phyloP scores from a whole-genome alignment of 2,797 vertebrate species.

The Acropternis orthonyx region DNA sequence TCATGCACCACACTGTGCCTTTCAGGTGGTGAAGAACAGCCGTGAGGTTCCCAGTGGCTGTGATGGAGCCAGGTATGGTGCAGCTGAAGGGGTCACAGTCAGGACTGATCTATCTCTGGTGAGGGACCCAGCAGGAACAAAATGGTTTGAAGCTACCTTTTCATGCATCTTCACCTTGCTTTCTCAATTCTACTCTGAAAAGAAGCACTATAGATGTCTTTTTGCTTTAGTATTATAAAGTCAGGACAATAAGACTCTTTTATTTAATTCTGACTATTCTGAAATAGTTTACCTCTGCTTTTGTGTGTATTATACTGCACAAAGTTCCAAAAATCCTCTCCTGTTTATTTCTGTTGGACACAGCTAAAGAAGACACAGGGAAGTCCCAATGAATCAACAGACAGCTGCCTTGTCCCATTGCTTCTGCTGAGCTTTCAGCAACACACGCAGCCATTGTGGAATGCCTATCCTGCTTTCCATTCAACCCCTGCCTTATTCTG shows the following conservation, averaged over 20 bases:
- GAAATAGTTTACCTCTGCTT: not conserved
- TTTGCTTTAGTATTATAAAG: not conserved
- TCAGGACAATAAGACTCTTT: not conserved
- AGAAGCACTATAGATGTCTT: not conserved
- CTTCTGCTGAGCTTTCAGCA: not conserved
- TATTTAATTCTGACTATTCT: not conserved
- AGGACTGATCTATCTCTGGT: not conserved
- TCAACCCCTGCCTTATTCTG: conserved; percentile 10
- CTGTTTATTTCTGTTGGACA: not conserved
- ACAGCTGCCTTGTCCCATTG: not conserved
- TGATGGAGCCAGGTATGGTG: not conserved
- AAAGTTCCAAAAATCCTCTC: not conserved
- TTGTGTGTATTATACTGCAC: not conserved
- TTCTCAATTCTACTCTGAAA: not conserved
- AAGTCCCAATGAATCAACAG: not conserved
- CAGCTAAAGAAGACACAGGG: not conserved
- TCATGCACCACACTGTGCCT: not conserved
- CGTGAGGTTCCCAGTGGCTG: not conserved
- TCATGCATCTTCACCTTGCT: not conserved
- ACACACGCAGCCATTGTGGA: not conserved
- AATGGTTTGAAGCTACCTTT: not conserved
- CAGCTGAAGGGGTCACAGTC: not conserved
- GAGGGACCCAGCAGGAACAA: not conserved
- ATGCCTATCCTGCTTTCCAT: conserved; percentile 4
- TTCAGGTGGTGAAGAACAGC: not conserved